Conservation (phyloP, 92 coral and sea anemone genomes). For the Epizoanthus stellaris region DNA sequence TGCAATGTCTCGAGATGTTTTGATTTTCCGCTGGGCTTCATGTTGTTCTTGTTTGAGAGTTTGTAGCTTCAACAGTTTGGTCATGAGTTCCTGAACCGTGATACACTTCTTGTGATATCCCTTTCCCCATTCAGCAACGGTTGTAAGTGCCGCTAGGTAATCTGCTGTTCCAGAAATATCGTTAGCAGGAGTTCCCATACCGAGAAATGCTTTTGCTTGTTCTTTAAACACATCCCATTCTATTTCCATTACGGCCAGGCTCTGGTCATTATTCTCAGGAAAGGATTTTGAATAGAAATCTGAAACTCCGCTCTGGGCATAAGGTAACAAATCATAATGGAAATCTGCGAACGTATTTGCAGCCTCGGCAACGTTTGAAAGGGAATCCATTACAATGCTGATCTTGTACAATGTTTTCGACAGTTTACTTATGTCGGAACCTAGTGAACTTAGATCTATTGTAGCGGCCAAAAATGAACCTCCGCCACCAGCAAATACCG, state of each 20-base stretch:
- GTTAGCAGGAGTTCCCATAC: slow-evolving; percentile 51
- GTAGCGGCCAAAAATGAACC: slow-evolving; percentile 33
- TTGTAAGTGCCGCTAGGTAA: slow-evolving; percentile 56
- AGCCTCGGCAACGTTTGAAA: slow-evolving; percentile 44
- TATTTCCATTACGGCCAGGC: slow-evolving; percentile 54
- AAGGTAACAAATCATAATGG: slow-evolving; percentile 42
- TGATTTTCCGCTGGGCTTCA: slow-evolving; percentile 35
- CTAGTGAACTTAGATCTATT: slow-evolving; percentile 34
- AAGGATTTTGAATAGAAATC: slow-evolving; percentile 46
- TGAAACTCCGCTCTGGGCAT: slow-evolving; percentile 30
- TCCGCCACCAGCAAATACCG: slow-evolving; percentile 52
- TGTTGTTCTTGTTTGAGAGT: slow-evolving; percentile 53
- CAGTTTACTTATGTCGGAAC: slow-evolving; percentile 26
- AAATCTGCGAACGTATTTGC: slow-evolving; percentile 29
- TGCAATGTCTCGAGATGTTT: slow-evolving; percentile 33
- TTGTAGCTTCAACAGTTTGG: slow-evolving; percentile 43
- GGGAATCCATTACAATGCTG: slow-evolving; percentile 48
- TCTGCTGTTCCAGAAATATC: slow-evolving; percentile 53
- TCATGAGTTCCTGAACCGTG: slow-evolving; percentile 47
- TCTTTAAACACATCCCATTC: slow-evolving; percentile 63
- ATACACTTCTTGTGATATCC: slow-evolving; percentile 58
- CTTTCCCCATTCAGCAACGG: slow-evolving; percentile 59
- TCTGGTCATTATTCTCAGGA: slow-evolving; percentile 52
- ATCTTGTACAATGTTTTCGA: slow-evolving; percentile 41
- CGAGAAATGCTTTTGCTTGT: slow-evolving; percentile 49